These are phyloP conservation scores for Pholis gunnellus DNA, from an alignment of 2,113 vertebrate species.

Conservation along the genomic window DNA sequence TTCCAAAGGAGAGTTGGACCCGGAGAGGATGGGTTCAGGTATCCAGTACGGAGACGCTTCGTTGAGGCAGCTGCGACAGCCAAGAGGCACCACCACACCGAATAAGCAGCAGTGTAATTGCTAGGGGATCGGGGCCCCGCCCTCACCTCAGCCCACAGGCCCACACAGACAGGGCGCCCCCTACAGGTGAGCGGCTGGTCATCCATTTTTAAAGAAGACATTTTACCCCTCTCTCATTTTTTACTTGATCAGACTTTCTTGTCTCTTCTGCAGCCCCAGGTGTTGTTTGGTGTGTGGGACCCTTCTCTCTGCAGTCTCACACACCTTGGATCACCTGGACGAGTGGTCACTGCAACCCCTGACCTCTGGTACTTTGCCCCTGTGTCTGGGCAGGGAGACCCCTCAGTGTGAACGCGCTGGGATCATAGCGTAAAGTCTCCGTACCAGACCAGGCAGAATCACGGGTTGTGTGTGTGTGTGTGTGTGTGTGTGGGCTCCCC, in stretches of 20 bases:
- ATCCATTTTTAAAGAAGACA: not conserved
- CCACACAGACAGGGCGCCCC: conserved; percentile 59
- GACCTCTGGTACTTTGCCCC: conserved; percentile 48
- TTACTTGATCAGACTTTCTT: not conserved
- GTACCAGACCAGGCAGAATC: conserved; percentile 56
- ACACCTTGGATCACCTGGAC: conserved; percentile 78
- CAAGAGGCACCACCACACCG: conserved; percentile 85
- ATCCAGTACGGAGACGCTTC: conserved; percentile 94
- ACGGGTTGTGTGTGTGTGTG: conserved; percentile 52
- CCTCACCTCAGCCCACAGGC: conserved; percentile 48
- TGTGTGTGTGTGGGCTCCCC: conserved; percentile 27
- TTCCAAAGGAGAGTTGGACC: conserved; percentile 90
- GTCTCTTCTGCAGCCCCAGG: conserved; percentile 62
- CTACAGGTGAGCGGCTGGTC: conserved; percentile 62
- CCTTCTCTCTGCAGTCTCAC: conserved; percentile 40
- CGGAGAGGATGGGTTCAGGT: conserved; percentile 95
- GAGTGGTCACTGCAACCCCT: conserved; percentile 58
- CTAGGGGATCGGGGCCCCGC: conserved; percentile 75
- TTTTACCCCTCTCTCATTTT: not conserved
- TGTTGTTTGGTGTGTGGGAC: conserved; percentile 77
- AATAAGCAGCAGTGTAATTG: conserved; percentile 91
- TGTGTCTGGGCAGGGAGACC: conserved; percentile 48
- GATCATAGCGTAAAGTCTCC: conserved; percentile 29
- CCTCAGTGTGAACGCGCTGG: conserved; percentile 33
- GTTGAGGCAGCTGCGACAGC: conserved; percentile 90